Conservation (phyloP, 2,888 invertebrate genomes). For the Aphidoletes aphidimyza region DNA sequence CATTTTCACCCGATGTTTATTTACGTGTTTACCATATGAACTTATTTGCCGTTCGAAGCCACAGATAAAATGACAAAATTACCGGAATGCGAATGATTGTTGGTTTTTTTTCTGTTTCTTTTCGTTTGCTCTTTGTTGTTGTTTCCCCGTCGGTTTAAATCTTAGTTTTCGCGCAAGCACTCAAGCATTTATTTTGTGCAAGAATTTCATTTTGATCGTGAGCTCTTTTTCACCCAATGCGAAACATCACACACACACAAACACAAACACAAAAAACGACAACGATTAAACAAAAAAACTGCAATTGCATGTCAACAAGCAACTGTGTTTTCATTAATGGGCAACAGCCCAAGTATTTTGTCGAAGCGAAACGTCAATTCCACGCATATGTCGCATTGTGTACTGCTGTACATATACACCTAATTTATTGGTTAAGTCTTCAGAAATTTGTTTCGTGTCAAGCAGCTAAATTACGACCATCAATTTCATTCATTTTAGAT, state of each 20-base stretch:
- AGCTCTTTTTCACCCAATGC: neutral
- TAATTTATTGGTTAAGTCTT: conserved; percentile 52
- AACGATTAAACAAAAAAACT: neutral
- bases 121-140: too few relatives aligned
- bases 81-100: conserved; percentile 25
- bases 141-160: neutral
- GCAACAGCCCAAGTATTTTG: neutral
- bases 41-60: neutral
- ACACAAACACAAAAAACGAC: too few relatives aligned
- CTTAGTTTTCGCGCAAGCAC: neutral
- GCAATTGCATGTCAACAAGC: conserved; percentile 41
- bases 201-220: conserved; percentile 19
- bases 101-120: too few relatives aligned
- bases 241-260: neutral
- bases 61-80: conserved; percentile 43
- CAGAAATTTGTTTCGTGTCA: conserved; percentile 52
- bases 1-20: neutral
- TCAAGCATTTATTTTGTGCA: conserved; percentile 29
- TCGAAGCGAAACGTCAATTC: conserved; percentile 12
- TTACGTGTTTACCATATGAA: conserved; percentile 4
- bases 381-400: conserved; percentile 14
- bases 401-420: neutral
- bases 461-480: conserved; percentile 48
- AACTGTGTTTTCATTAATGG: conserved; percentile 21
- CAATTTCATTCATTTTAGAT: too few relatives aligned